Evolutionary conservation across 92 coral and sea anemone species (phyloP), one percentile per base, ranked within the genome.

Genomic region (Bergia sp.): DNA sequence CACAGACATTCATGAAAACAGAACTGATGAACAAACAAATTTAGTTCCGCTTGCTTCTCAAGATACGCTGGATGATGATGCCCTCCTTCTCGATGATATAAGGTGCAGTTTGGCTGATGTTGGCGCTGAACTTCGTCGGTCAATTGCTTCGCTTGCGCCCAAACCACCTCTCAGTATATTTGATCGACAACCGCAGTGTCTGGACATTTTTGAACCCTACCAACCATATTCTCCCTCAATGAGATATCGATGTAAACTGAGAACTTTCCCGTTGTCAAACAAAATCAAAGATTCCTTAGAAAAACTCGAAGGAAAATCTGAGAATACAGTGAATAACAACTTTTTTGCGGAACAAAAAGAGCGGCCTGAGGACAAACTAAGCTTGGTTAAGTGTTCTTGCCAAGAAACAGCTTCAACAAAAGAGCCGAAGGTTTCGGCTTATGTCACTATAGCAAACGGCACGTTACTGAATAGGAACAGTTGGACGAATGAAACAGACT

Each of bases 371-470:
- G 69, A 61, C 29, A 18, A 16, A 44, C 55, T 69, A 47, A 18
- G 58, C 21, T 47, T 23, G 37, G 67, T 69, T 37, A 71, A 2
- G 29, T 84, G 87, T 47, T 84, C 78, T 44, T 84, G 87, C 29
- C 79, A 84, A 37, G 87, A 84, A 36, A 37, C 42, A 18, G 79
- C 20, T 29, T 41, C 7, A 15, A 44, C 44, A 44, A 13, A 23
- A 6, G 75, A 76, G 21, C 49, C 86, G 43, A 11, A 29, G 65
- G 13, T 84, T 47, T 71, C 77, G 47, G 71, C 13, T 45, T 7
- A 12, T 71, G 0, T 37, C 37, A 20, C 76, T 15, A n/a, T 44
- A 20, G 40, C 16, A 82, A 61, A 82, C 11, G 76, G 50, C 5
- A 38, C 36, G 18, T 39, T 80, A 37, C 73, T 80, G n/a, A 18